These are phyloP conservation scores for Prietella phreatophila DNA, from an alignment of 2,113 vertebrate genomes.

Conservation along the genomic window DNA sequence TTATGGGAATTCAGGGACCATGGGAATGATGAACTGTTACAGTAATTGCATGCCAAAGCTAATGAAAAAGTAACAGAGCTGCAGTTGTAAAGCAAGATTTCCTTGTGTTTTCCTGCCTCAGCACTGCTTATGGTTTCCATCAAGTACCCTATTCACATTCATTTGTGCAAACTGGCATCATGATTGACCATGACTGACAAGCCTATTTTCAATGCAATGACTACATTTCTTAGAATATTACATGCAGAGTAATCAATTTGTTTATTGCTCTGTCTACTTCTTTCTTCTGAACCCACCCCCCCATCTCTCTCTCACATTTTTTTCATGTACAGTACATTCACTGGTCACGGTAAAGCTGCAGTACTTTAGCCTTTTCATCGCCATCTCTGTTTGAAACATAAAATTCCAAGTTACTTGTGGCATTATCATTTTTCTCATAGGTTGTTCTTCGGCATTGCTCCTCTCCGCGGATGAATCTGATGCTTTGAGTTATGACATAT, in stretches of 20 bases:
- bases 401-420: too few relatives aligned
- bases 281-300: background rate
- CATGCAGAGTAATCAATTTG: slow-evolving; percentile 18
- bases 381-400: too few relatives aligned
- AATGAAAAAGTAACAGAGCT: background rate
- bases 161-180: slow-evolving; percentile 29
- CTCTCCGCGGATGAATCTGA: too few relatives aligned
- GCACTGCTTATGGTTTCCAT: background rate
- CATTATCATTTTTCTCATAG: too few relatives aligned
- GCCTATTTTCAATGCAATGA: background rate
- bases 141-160: slow-evolving; percentile 10
- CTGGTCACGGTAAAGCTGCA: too few relatives aligned
- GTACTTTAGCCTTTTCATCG: too few relatives aligned
- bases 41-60: background rate
- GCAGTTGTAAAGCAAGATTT: background rate
- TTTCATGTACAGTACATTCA: background rate
- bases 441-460: too few relatives aligned
- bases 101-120: background rate
- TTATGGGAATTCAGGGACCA: background rate
- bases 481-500: too few relatives aligned
- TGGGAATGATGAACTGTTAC: background rate
- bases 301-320: too few relatives aligned
- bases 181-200: background rate
- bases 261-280: slow-evolving; percentile 3
- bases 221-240: slow-evolving; percentile 1